Base-by-base conservation (phyloP, 2,888 invertebrate species). In the Trachelus troglodyta region DNA sequence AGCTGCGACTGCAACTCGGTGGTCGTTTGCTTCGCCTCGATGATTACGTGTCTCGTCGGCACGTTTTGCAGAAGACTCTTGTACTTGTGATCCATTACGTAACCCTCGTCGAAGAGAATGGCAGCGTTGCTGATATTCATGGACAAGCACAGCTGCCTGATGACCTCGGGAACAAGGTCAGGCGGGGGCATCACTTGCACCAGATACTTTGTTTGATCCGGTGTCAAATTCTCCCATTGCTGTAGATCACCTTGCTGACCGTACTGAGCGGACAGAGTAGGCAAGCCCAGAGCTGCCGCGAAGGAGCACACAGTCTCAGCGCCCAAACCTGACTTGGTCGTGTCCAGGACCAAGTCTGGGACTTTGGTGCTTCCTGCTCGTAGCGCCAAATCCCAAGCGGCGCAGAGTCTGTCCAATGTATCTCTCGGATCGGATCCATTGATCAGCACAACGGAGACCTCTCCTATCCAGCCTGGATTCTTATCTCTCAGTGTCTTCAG, bases 1-100 rank as follows among this genome's bases (percentile, higher is more conserved):
- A 97, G 92, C 89, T 97, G 97, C 0, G 93, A 93, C 84, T 94
- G 94, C 75, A 95, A 93, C 12, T 92, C 89, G 0, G 94, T 93
- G 79, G 93, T 93, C 68, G 93, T 93, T 84, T 93, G 92, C 83
- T 94, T 93, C 0, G 94, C 92, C 11, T 94, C 94, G 4, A 96
- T 95, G 81, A 98, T 98, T 1, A 98, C 95, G 91, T 98, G 98
- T 12, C 98, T 94, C 0, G 97, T 97, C 11, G 98, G 97, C 78
- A 98, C 96, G 89, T 98, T 98, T 91, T 97, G 95, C 69, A 98
- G 93, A 12, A 98, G 92, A 12, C 97, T 96, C 91, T 98, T 97
- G 92, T 97, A 98, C 91, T 98, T 98, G 92, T 98, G 97, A 88
- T 98, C 97, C 96, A 98, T 97, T 15, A 97, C 96, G 89, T 97